Evolutionary conservation across 2,797 vertebrate species (phyloP).

Genomic region (Morelia viridis): DNA sequence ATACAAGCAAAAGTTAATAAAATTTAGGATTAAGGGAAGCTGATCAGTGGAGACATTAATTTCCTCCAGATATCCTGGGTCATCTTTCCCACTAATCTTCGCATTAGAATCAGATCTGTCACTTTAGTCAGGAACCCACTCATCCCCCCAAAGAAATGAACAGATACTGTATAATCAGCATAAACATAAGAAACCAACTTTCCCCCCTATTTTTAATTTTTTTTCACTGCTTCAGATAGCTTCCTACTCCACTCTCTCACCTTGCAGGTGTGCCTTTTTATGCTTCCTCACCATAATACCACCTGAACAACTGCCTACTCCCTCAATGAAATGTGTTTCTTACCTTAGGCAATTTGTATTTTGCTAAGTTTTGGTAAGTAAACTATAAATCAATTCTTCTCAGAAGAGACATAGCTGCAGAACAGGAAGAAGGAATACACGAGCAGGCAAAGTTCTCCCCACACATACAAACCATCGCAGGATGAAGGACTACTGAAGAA

Average conservation of each 20-base stretch:
- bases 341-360: background rate
- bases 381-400: background rate
- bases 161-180: background rate
- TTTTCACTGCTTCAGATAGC: background rate
- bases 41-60: background rate
- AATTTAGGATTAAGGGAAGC: background rate
- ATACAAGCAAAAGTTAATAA: background rate
- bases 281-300: background rate
- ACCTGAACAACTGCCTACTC: background rate
- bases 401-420: background rate
- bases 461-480: background rate
- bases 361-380: background rate
- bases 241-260: background rate
- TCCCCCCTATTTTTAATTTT: background rate
- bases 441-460: background rate
- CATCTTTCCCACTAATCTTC: background rate
- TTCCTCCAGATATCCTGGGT: background rate
- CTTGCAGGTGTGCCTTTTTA: background rate
- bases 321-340: background rate
- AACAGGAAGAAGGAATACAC: background rate
- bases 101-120: background rate
- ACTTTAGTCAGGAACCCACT: background rate
- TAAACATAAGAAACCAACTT: background rate
- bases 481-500: background rate
- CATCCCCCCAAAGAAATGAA: background rate